Conservation (phyloP, 2,113 vertebrate genomes). For the Otolemur garnettii region DNA sequence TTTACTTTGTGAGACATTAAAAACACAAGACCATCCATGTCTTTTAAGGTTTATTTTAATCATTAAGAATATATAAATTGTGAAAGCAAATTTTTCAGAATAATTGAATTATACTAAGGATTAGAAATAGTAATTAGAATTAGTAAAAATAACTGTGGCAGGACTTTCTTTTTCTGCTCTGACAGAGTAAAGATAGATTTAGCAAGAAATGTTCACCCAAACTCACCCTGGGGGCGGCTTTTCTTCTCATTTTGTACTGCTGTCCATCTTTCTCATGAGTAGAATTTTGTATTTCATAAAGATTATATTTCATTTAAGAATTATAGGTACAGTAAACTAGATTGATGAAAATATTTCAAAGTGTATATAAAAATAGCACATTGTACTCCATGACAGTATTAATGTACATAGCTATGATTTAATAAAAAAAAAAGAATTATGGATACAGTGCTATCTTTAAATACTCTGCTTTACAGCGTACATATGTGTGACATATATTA, state of each 20-base stretch:
- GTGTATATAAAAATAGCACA: too few relatives aligned
- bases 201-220: neutral
- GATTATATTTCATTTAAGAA: neutral
- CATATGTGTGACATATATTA: too few relatives aligned
- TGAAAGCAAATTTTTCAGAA: constrained; percentile 13
- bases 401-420: too few relatives aligned
- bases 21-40: neutral
- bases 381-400: too few relatives aligned
- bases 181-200: neutral
- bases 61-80: neutral
- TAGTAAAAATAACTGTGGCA: neutral
- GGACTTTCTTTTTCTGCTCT: neutral
- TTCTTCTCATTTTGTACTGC: neutral
- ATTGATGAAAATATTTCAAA: too few relatives aligned
- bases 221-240: neutral
- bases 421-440: neutral
- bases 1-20: neutral
- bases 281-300: neutral
- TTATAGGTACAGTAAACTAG: too few relatives aligned
- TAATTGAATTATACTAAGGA: neutral
- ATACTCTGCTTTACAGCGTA: neutral
- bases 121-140: neutral
- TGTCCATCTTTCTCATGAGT: neutral
- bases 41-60: neutral
- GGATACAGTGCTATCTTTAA: neutral